Base-by-base conservation (phyloP, 2,113 vertebrate species). In the Eublepharis macularius region DNA sequence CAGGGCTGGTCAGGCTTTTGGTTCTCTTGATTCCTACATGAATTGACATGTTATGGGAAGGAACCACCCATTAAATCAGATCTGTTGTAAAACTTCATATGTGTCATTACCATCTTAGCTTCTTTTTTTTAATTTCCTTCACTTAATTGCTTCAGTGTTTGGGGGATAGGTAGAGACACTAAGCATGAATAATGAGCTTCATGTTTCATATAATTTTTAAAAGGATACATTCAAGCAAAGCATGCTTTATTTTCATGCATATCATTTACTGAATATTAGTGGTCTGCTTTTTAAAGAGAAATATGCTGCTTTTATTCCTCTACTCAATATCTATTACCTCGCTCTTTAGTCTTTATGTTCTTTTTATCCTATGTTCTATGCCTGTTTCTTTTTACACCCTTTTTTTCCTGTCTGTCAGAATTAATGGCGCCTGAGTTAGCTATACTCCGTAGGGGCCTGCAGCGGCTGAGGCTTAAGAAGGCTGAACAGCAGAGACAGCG, bases 361-460 rank as follows among this genome's bases (percentile, higher is more conserved):
- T 89, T 13, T 78, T 17, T 82, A 12, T 83, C 91, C 51, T 90
- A 26, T 90, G 16, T 90, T 86, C 76, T 92, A 13, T 94, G 90
- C 90, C 87, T 4, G 77, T 63, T 90, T 91, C 93, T 87, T 88
- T 85, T 90, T 85, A 65, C 88, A 78, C 69, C 76, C 81, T 45
- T 88, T 82, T 92, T 83, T 90, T 87, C 86, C 94, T 94, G 86
- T 96, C 90, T 95, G 91, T 96, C 96, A 98, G 98, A 98, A 92
- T 96, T 98, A 87, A 96, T 97, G 95, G 97, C 97, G 92, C 97
- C 96, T 36, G 98, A 98, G 96, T 97, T 99, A 97, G 98, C 98
- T 97, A 97, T 99, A 98, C 98, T 99, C 94, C 98, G 98, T 97
- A 99, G 98, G 95, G 98, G 98, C 93, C 97, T 99, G 90, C 98